Base-by-base conservation (phyloP, 2,888 invertebrate species). In the Phasia obesa region DNA sequence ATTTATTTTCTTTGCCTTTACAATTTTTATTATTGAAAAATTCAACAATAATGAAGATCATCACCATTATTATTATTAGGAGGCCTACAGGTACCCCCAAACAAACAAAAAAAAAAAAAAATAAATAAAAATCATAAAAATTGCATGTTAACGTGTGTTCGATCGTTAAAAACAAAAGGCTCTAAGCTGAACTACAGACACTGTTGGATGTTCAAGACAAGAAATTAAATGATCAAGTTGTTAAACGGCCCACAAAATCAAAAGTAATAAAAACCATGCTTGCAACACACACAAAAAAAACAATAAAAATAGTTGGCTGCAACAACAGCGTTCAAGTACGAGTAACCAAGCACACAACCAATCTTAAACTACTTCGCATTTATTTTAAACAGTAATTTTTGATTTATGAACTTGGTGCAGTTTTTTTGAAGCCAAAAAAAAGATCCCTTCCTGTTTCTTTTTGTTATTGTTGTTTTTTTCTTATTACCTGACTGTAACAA, bases 201-300 rank as follows among this genome's bases (percentile, higher is more conserved):
- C 27, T 38, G 42, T 42, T 35, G 35, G 15, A 60, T 44, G 31
- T 62, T 47, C 23, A 38, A 21, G 2, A 27, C 27, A 23, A 38
- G 31, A 65, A 73, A 60, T 62, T 53, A 77, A 76, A 62, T 27
- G 62, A 69, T 74, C 69, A 82, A 78, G 74, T 70, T 82, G 70
- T 79, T 79, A 71, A 70, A 57, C 21, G 71, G 31, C 25, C 47
- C 65, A 57, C 78, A 65, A 53, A 44, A 59, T 57, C n/a, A 25
- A 59, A 13, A 60, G 35, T 51, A 25, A 55, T 21, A 55, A 55
- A 55, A 77, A 59, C 44, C 31, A 35, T 23, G 7, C 13, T 49
- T 38, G 65, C 51, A 70, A 55, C 44, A n/a, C n/a, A n/a, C n/a
- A n/a, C n/a, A 77, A 23, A 25, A 49, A 44, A 53, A 42, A 53